Percentiles rank a stretch among this genome's conserved stretches.
phyloP scores from a whole-genome alignment of 2,113 vertebrate species.

The Machaerirhynchus nigripectus region DNA sequence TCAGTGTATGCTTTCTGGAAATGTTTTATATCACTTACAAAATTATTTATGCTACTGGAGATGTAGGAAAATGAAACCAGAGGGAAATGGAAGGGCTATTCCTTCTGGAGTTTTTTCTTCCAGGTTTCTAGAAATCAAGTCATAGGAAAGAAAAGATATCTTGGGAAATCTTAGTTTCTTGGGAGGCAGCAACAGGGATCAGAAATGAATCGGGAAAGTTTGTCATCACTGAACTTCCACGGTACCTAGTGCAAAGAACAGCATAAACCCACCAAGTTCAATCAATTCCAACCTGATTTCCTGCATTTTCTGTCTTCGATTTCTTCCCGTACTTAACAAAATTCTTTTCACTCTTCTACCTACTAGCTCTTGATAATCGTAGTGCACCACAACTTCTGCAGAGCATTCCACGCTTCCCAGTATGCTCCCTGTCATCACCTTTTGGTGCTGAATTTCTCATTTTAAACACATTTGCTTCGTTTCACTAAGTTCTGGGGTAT shows the following conservation, averaged over 20 bases:
- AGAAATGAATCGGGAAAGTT: background rate
- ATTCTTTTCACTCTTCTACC: background rate
- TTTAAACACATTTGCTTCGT: background rate
- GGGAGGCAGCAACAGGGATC: background rate
- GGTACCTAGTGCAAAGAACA: background rate
- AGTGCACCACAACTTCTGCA: background rate
- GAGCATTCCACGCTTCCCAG: background rate
- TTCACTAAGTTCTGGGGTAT: background rate
- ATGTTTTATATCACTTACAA: constrained; percentile 7
- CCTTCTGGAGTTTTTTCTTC: background rate
- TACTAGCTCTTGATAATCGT: background rate
- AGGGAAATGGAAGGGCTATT: background rate
- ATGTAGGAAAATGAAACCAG: background rate
- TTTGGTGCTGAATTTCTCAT: background rate
- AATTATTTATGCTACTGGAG: background rate
- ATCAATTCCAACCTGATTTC: background rate
- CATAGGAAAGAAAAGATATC: background rate
- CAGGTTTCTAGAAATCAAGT: background rate
- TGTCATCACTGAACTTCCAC: background rate
- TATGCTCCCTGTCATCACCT: background rate
- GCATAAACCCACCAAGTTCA: background rate
- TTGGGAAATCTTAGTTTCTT: background rate
- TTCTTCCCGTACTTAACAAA: background rate
- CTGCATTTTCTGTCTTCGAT: background rate
- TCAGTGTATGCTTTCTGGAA: background rate